Evolutionary conservation across 1,140 invertebrate genomes (phyloP), one percentile per base, ranked within the genome.

Genomic region (Lithobius niger): DNA sequence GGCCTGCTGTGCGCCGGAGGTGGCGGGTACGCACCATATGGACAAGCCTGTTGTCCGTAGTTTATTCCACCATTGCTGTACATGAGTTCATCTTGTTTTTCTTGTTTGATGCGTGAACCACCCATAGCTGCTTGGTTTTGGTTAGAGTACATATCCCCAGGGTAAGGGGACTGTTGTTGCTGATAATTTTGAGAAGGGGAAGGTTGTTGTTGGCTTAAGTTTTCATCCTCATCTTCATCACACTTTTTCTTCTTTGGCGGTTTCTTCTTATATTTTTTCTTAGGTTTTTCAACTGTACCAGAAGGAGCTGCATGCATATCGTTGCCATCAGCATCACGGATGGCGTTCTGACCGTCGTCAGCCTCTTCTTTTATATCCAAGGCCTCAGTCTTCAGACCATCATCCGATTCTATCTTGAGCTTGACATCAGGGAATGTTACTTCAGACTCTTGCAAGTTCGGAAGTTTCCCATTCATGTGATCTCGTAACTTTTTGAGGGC

Each of bases 401-500:
- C 63, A 36, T 63, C 63, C 53, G 58, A 55, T 43, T 59, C 61
- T 56, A 59, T 63, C 58, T 61, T 61, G 22, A 62, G 56, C 42
- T 67, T 64, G 26, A 59, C 59, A 47, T 65, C 59, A 26, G 72
- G 84, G 71, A 97, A 97, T 13, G 90, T 83, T 59, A 96, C 84
- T 72, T 97, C 92, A 13, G 83, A 82, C 57, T 96, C 90, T 66
- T 93, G 86, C 40, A 95, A 76, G 66, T 87, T 81, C 3, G 85
- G 71, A 59, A 95, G 79, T n/a, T 83, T 74, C 1, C 93, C 93
- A 67, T 89, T 90, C n/a, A 96, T 71, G 74, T 92, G 90, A 71
- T 97, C 93, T 24, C 90, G 77, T 69, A 97, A 88, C 69, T 95
- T 95, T 67, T 92, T 93, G 19, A 97, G 74, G 21, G 91, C 91